phyloP scores from a whole-genome alignment of 2,888 invertebrate genomes.

The Rhopalosiphum nymphaeae region DNA sequence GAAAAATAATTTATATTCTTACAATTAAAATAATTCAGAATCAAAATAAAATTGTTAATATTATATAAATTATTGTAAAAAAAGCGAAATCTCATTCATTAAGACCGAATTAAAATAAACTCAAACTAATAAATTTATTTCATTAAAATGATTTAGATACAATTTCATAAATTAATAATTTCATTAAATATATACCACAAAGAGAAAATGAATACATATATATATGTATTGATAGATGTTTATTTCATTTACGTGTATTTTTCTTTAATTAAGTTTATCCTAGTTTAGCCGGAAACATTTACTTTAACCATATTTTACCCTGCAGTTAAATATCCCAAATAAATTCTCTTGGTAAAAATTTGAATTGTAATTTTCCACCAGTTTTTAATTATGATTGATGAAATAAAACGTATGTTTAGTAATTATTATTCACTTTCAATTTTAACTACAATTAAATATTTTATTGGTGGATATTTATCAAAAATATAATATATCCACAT shows the following conservation, averaged over 20 bases:
- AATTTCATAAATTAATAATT: background rate
- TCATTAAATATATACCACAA: background rate
- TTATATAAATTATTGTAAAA: background rate
- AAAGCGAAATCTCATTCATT: background rate
- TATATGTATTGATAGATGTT: background rate
- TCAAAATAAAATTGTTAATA: background rate
- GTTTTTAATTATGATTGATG: background rate
- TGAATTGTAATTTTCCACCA: background rate
- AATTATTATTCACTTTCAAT: background rate
- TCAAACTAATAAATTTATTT: background rate
- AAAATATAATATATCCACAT: background rate
- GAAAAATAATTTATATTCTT: background rate
- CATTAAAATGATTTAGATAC: background rate
- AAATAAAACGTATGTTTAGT: background rate
- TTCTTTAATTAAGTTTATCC: background rate
- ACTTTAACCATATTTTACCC: background rate
- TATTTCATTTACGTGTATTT: background rate
- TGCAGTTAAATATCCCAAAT: background rate
- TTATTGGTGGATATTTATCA: background rate
- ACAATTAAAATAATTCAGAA: background rate
- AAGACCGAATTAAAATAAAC: background rate
- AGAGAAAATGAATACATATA: background rate
- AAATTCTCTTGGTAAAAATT: slow-evolving; percentile 1
- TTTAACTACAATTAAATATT: background rate
- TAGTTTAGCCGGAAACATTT: background rate